Conservation (phyloP, 2,113 vertebrate genomes). For the Macaca mulatta region DNA sequence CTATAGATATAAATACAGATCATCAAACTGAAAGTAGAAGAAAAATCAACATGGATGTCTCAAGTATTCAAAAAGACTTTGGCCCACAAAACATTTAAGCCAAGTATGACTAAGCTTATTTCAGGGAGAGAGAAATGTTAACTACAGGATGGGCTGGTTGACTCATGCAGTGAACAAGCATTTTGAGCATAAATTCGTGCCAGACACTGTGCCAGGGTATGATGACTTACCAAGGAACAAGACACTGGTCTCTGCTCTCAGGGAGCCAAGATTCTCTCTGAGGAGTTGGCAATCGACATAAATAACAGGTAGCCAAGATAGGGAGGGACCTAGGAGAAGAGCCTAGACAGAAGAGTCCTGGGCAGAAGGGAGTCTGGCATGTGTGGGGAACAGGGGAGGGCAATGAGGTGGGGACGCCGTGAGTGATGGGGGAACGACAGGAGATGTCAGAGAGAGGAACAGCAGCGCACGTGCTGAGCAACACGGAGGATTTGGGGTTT, state of each 20-base stretch:
- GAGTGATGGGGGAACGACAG: fast-evolving
- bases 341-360: background rate
- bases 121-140: background rate
- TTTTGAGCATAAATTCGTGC: fast-evolving
- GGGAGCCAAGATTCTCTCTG: fast-evolving
- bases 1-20: background rate
- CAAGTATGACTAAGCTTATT: background rate
- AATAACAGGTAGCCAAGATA: background rate
- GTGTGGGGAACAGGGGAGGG: background rate
- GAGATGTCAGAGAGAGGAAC: background rate
- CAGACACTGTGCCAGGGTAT: fast-evolving
- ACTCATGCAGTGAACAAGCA: background rate
- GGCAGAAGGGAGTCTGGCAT: background rate
- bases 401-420: fast-evolving
- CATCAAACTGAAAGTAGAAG: background rate
- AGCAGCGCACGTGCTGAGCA: fast-evolving
- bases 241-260: no score
- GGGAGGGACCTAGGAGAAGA: no score
- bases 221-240: background rate
- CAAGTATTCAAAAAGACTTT: background rate
- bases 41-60: background rate
- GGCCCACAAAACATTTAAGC: background rate
- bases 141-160: fast-evolving
- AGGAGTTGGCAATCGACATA: no score
- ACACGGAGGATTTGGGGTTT: fast-evolving